Base-by-base conservation (phyloP, 2,797 vertebrate genomes). In the Eurystomus glaucurus region DNA sequence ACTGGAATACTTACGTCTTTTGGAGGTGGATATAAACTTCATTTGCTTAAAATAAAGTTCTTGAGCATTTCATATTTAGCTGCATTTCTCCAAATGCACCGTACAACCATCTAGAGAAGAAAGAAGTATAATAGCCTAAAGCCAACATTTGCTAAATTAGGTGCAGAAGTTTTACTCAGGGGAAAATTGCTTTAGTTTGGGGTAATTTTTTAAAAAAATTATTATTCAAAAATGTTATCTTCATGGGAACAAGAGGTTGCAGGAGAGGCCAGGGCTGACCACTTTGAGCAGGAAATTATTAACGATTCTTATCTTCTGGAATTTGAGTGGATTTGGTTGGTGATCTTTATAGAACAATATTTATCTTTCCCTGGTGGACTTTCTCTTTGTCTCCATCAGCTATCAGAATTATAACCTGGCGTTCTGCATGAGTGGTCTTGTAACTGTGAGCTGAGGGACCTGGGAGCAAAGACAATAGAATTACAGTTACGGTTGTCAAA, bases 241-340 rank as follows among this genome's bases (percentile, higher is more conserved):
- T 97, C 95, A 95, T 97, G 97, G 94, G 97, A 97, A 97, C 87
- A 93, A 78, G 96, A 94, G 85, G 85, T 95, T 96, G 89, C 91
- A 96, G 76, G 52, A 97, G 91, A 96, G 96, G 93, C 96, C 96
- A 97, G 79, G 88, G 90, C 82, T 78, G 85, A 83, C 76, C 88
- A 92, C 80, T 97, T 69, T 71, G 83, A 90, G 90, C 90, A 95
- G 93, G 93, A 97, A 98, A 96, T 97, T 97, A 98, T 97, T 98
- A 97, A 97, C 88, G 43, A 95, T 96, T 85, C 97, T 98, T 98
- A 97, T 98, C 97, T 97, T 96, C 79, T 96, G 96, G 97, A 97
- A 97, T 96, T 95, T 92, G 95, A 97, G 87, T 96, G 96, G 96
- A 96, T 96, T 94, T 96, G 66, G 84, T 97, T 96, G 95, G 83